A percentile compares a stretch with the other conserved stretches of the same genome.
These are phyloP conservation scores for Sebastes cheni DNA, from an alignment of 2,797 vertebrate genomes.

Conservation along the genomic window DNA sequence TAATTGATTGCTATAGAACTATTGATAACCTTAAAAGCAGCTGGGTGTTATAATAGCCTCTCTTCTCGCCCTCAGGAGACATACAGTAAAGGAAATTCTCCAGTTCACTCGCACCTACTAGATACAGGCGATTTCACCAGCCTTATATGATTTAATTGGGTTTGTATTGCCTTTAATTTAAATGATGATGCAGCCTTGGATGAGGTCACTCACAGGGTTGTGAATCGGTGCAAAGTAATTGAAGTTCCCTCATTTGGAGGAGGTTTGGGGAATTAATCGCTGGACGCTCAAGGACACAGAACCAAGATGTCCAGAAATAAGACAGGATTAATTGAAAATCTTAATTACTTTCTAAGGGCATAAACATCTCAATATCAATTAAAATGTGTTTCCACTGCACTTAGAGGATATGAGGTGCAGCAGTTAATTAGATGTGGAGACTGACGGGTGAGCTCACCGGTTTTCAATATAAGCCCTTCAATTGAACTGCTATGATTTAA, in stretches of 20 bases:
- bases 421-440: conserved; percentile 86
- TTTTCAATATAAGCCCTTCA: conserved; percentile 81
- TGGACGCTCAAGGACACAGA: conserved; percentile 84
- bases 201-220: conserved; percentile 80
- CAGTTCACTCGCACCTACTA: neutral
- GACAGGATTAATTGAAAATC: conserved; percentile 89
- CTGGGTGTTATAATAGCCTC: conserved; percentile 73
- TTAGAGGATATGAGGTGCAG: conserved; percentile 85
- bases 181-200: conserved; percentile 81
- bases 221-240: conserved; percentile 81
- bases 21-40: conserved; percentile 91
- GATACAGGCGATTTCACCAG: conserved; percentile 57
- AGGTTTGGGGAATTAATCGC: conserved; percentile 84
- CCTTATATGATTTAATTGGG: conserved; percentile 77
- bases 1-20: conserved; percentile 87
- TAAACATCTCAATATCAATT: conserved; percentile 90
- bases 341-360: conserved; percentile 89
- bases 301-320: conserved; percentile 88
- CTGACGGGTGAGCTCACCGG: conserved; percentile 79
- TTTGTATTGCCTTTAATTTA: conserved; percentile 82
- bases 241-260: conserved; percentile 78
- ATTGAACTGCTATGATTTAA: conserved; percentile 81
- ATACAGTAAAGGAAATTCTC: conserved; percentile 27
- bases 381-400: conserved; percentile 86
- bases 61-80: conserved; percentile 72